These are phyloP conservation scores for Aethes cnicana DNA, from an alignment of 2,888 invertebrate species.

Conservation along the genomic window DNA sequence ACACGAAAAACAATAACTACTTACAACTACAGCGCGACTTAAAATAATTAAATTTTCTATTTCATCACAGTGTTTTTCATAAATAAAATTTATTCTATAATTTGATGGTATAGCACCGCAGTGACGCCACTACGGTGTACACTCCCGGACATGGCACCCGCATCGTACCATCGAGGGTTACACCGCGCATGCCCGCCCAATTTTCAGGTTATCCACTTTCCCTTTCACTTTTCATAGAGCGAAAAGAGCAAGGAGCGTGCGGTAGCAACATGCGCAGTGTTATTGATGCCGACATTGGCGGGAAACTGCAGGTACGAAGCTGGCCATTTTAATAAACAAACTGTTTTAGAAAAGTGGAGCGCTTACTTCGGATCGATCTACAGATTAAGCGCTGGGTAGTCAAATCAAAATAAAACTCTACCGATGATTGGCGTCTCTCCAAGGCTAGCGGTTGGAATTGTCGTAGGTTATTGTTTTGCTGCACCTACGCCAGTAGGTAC, in stretches of 20 bases:
- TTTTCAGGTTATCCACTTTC: constrained; percentile 62
- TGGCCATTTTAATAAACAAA: constrained; percentile 31
- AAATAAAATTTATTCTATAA: constrained; percentile 18
- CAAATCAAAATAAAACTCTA: constrained; percentile 26
- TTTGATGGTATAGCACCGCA: constrained; percentile 29
- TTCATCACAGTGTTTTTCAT: constrained; percentile 31
- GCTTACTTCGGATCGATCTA: constrained; percentile 22
- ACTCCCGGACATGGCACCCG: constrained; percentile 25
- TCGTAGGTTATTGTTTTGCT: constrained; percentile 19
- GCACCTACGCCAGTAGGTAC: constrained; percentile 10
- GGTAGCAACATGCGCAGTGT: constrained; percentile 72
- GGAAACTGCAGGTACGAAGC: constrained; percentile 46
- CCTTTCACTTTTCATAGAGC: constrained; percentile 41
- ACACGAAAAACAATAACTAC: constrained; percentile 12
- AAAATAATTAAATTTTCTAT: constrained; percentile 26
- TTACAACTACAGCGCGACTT: constrained; percentile 20
- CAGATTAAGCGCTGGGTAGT: constrained; percentile 23
- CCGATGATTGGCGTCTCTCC: constrained; percentile 24
- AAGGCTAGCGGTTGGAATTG: constrained; percentile 16
- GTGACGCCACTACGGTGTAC: constrained; percentile 12
- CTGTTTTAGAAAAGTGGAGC: constrained; percentile 24
- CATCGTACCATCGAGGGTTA: constrained; percentile 36
- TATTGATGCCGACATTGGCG: constrained; percentile 75
- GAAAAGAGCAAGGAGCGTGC: constrained; percentile 47
- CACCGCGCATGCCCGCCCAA: constrained; percentile 64